Evolutionary conservation across 2,113 vertebrate genomes (phyloP).

Genomic region (Piprites chloris): DNA sequence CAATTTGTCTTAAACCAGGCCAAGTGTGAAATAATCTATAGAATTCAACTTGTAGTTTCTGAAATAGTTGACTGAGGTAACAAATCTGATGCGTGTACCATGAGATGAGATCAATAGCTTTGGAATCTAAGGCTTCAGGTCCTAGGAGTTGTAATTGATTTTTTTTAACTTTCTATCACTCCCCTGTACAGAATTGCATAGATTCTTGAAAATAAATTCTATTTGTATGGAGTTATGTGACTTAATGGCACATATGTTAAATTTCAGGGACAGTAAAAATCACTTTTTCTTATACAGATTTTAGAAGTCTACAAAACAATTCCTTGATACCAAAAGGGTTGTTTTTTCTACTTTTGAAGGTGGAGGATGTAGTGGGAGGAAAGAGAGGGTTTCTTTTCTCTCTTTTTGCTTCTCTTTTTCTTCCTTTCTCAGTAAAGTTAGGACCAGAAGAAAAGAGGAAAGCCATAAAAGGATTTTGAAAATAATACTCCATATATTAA

Average conservation of each 20-base stretch:
- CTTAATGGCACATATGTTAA: not conserved
- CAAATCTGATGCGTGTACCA: not conserved
- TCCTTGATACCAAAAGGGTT: not conserved
- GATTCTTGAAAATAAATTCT: not conserved
- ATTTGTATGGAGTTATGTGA: not conserved
- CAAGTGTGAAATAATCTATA: not conserved
- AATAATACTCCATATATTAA: not conserved
- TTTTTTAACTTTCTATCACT: not conserved
- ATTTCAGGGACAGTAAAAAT: not conserved
- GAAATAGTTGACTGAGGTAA: not conserved
- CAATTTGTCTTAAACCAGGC: not conserved
- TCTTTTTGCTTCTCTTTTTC: not conserved
- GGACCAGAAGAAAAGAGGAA: not conserved
- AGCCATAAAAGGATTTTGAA: not conserved
- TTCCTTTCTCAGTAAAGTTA: not conserved
- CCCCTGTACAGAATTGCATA: not conserved
- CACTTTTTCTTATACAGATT: not conserved
- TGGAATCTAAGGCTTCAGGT: not conserved
- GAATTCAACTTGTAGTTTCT: not conserved
- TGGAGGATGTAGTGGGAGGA: accelerated
- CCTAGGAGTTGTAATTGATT: not conserved
- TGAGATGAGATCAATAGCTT: not conserved
- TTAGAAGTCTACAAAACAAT: not conserved
- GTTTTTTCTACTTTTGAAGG: not conserved
- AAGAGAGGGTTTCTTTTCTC: not conserved